Evolutionary conservation across 2,113 vertebrate species (phyloP).

Genomic region (Andinoacara biseriatus): DNA sequence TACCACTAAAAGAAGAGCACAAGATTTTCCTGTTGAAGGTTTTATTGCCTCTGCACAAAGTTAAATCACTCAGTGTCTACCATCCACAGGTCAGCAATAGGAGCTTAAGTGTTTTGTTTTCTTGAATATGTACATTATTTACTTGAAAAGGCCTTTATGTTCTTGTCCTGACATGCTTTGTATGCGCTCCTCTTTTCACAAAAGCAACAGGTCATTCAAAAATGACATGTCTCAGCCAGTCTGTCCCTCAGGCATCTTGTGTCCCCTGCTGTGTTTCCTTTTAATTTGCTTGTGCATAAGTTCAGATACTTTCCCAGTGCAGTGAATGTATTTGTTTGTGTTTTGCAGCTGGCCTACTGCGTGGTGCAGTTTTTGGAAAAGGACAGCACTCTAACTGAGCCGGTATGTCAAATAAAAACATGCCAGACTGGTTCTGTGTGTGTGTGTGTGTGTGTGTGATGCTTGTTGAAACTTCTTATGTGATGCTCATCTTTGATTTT

Average conservation of each 20-base stretch:
- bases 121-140: not conserved
- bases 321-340: constrained; percentile 46
- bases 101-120: not conserved
- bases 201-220: not conserved
- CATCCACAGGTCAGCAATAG: constrained; percentile 88
- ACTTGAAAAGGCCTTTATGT: not conserved
- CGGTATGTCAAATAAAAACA: constrained; percentile 81
- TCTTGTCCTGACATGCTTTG: constrained; percentile 13
- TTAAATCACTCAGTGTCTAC: constrained; percentile 98
- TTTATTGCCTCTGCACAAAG: constrained; percentile 97
- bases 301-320: not conserved
- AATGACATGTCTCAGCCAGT: constrained; percentile 19
- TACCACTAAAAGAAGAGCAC: constrained; percentile 99
- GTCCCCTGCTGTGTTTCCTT: not conserved
- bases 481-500: not conserved
- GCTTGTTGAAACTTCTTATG: not conserved
- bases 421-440: not conserved
- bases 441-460: too few relatives aligned
- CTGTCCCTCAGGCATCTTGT: not conserved
- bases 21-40: constrained; percentile 98
- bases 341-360: constrained; percentile 92
- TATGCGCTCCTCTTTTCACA: not conserved
- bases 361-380: constrained; percentile 98
- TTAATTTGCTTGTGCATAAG: not conserved
- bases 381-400: constrained; percentile 98